Evolutionary conservation across 2,113 vertebrate species (phyloP), one percentile per base, ranked within the genome.

Genomic region (Tiliqua scincoides): DNA sequence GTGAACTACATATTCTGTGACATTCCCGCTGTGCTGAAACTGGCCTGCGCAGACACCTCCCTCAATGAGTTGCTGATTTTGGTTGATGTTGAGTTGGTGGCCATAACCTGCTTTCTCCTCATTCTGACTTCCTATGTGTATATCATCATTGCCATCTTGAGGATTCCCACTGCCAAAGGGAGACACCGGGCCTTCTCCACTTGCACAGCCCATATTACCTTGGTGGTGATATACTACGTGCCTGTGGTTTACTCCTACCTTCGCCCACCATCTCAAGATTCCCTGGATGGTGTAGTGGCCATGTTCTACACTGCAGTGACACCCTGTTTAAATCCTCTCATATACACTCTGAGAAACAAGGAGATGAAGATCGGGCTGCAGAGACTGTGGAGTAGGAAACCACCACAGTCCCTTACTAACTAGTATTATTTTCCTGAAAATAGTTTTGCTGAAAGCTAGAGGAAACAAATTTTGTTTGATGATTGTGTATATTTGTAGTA

Each of bases 1-100:
- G 91, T 94, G 1, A 88, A 94, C 67, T 92, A 93, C 75, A 89
- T 95, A 63, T 94, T 95, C 80, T 95, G 95, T 85, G 94, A 95
- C n/a, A 92, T 94, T 20, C 92, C 93, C 1, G 89, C 93, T 61
- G 61, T 94, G 23, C 74, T 95, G 57, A 82, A 61, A 18, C 87
- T 95, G 2, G 93, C 83, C 84, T 94, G 93, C 25, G 89, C 90
- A 14, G 90, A 94, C 52, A 93, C 91, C 37, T 85, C 85, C 54
- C 70, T 95, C 91, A 94, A 94, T 30, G 89, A 95, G 61, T 52
- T 93, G 70, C 88, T 95, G 85, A 95, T 90, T 14, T 91, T 95
- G 78, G 87, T 94, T 63, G 94, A 95, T 59, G 94, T 91, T 76
- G 94, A 93, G 18, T 90, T 93, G 73, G 79, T 95, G 62, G 90